These are phyloP conservation scores for Gulo gulo DNA, from an alignment of 2,113 vertebrate species.

Conservation along the genomic window DNA sequence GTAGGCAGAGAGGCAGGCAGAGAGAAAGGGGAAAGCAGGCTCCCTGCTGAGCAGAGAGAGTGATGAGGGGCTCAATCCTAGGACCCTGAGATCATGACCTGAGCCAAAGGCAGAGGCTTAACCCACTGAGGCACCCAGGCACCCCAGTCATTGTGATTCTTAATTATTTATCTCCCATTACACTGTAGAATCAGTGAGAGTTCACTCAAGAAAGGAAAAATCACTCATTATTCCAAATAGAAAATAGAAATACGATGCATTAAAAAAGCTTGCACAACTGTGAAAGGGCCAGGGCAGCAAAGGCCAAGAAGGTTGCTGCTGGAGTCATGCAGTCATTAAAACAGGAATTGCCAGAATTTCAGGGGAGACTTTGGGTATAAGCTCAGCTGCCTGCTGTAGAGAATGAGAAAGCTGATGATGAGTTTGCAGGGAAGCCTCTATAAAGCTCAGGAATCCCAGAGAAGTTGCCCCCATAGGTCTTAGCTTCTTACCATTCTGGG, in stretches of 20 bases:
- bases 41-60: no score
- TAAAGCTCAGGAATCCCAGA: not conserved
- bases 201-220: not conserved
- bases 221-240: not conserved
- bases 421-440: not conserved
- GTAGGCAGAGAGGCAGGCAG: no score
- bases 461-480: accelerated
- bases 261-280: not conserved
- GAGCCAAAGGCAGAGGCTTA: no score
- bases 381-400: not conserved
- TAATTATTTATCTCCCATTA: not conserved
- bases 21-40: no score
- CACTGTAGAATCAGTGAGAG: not conserved
- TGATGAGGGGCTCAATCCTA: no score
- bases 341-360: not conserved
- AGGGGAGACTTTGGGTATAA: not conserved
- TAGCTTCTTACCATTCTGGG: not conserved
- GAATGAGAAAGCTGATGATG: not conserved
- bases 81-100: no score
- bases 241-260: not conserved
- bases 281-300: not conserved
- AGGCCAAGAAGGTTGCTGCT: not conserved
- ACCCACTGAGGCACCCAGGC: no score
- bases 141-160: no score
- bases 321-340: not conserved